Conservation (phyloP, 2,113 vertebrate genomes). For the Salvelinus sp. region DNA sequence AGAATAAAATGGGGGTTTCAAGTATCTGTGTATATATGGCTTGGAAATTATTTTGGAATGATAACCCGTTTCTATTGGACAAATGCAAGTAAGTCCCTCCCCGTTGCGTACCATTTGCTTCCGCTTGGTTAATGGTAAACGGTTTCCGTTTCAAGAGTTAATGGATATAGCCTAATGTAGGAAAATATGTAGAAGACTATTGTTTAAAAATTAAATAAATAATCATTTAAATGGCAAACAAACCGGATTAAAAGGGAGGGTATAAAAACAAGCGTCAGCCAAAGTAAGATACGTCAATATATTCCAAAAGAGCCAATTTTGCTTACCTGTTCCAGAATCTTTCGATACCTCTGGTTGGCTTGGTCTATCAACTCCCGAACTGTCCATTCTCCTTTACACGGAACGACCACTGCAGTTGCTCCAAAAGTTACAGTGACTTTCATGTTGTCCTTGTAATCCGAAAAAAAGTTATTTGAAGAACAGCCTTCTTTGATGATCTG, state of each 20-base stretch:
- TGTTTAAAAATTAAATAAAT: too few relatives aligned
- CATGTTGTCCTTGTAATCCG: slow-evolving; percentile 66
- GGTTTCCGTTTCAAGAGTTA: too few relatives aligned
- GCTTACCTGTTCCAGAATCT: slow-evolving; percentile 82
- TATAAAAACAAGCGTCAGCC: background rate
- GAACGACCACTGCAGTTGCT: slow-evolving; percentile 84
- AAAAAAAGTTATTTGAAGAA: background rate
- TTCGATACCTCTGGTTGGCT: slow-evolving; percentile 84
- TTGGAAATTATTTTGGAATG: too few relatives aligned
- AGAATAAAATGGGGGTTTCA: too few relatives aligned
- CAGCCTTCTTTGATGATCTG: background rate
- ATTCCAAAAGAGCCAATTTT: background rate
- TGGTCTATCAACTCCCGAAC: slow-evolving; percentile 86
- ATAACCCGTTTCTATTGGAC: too few relatives aligned
- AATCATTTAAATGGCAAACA: too few relatives aligned
- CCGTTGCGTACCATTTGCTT: too few relatives aligned
- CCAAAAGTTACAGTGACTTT: slow-evolving; percentile 92
- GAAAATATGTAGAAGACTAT: background rate
- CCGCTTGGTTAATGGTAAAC: too few relatives aligned
- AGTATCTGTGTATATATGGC: too few relatives aligned
- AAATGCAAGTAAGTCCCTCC: too few relatives aligned
- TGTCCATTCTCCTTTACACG: slow-evolving; percentile 83
- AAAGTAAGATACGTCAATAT: too few relatives aligned
- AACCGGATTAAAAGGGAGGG: too few relatives aligned
- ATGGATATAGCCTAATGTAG: background rate